Base-by-base conservation (phyloP, 2,888 invertebrate genomes). In the Hirtodrosophila alboralis region DNA sequence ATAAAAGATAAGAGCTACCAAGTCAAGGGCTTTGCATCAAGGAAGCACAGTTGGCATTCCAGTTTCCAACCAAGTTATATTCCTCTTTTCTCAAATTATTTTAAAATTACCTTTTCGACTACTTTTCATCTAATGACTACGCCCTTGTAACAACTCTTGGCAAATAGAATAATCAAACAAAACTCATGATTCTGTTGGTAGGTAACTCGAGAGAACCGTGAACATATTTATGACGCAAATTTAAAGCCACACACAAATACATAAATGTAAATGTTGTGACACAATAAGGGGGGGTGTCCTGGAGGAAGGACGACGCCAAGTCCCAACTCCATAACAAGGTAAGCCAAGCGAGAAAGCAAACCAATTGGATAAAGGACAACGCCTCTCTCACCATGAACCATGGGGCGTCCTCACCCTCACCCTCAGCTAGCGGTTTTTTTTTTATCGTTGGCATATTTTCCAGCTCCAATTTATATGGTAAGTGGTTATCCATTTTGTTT, bases 381-480 rank as follows among this genome's bases (percentile, higher is more conserved):
- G 49, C 54, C 54, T 52, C 54, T 52, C 43, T 30, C 27, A 14
- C 12, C 26, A 28, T 36, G 28, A 16, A 7, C 16, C 8, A 14
- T 21, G n/a, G 14, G 8, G 8, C n/a, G n/a, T n/a, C n/a, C n/a
- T n/a, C n/a, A n/a, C 0, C 16, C 47, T 26, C 45, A 41, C 44
- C 37, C 44, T 14, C 26, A 16, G 23, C 28, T 33, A 38, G 49
- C 48, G 57, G 63, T 64, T 49, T 41, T 47, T 45, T 59, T 61
- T 77, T 58, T 62, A 72, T 68, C 68, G 81, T 52, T 81, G 75
- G 77, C 77, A 77, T 77, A 77, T 81, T 70, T 70, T 81, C 56
- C 75, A 72, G 75, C 75, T 81, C 72, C 75, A 81, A 81, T 81
- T 81, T 77, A 77, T 77, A 77, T 77, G 77, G 81, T 81, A 77